phyloP scores from a whole-genome alignment of 2,797 vertebrate genomes.

The Characodon lateralis region DNA sequence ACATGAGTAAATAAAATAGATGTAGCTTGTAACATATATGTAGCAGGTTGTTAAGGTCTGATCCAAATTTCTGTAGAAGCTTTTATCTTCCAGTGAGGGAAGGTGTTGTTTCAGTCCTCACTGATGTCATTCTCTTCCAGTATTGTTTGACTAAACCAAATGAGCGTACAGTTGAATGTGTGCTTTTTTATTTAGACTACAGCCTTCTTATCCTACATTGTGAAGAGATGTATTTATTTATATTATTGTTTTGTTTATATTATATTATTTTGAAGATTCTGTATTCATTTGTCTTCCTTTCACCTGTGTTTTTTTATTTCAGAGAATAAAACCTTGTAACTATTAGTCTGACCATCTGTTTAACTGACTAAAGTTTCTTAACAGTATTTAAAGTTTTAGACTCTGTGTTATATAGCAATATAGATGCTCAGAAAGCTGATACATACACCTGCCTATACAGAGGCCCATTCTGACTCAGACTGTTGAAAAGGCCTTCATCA shows the following conservation, averaged over 20 bases:
- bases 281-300: conserved; percentile 8
- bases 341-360: not conserved
- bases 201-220: not conserved
- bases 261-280: not conserved
- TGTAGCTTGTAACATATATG: conserved; percentile 69
- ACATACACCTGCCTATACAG: too few relatives aligned
- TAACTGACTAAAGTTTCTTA: not conserved
- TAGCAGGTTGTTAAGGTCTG: conserved; percentile 61
- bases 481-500: not conserved
- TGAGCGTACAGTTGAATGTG: conserved; percentile 24
- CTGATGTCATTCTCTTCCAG: conserved; percentile 49
- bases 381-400: not conserved
- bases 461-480: not conserved
- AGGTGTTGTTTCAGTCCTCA: conserved; percentile 38
- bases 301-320: conserved; percentile 15
- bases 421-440: not conserved
- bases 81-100: conserved; percentile 24
- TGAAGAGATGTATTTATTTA: not conserved
- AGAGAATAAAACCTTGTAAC: not conserved
- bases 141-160: conserved; percentile 65
- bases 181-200: conserved; percentile 17
- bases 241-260: not conserved
- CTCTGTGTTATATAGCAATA: not conserved
- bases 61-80: conserved; percentile 21
- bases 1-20: conserved; percentile 31